A percentile compares a stretch with the other conserved stretches of the same genome.
Conservation (phyloP, 1,140 invertebrate species). For the Aphis craccivora region DNA sequence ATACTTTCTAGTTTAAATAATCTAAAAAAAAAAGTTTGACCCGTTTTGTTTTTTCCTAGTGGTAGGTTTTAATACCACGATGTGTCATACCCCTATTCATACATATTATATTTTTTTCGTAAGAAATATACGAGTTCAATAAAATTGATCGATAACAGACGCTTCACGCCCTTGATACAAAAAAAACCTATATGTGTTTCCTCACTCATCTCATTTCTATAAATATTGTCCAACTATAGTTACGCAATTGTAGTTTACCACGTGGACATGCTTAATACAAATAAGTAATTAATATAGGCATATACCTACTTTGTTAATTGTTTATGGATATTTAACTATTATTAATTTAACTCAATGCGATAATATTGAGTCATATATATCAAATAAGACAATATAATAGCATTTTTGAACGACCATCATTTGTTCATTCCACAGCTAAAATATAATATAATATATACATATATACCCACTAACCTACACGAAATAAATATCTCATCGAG, state of each 20-base stretch:
- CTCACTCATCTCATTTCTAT: not conserved
- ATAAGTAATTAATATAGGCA: not conserved
- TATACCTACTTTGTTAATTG: too few species aligned
- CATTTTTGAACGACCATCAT: not conserved
- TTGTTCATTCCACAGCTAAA: not conserved
- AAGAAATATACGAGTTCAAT: not conserved
- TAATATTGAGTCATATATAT: not conserved
- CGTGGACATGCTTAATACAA: not conserved
- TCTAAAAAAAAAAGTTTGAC: not conserved
- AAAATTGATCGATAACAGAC: not conserved
- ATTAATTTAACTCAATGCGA: not conserved
- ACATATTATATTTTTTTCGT: not conserved
- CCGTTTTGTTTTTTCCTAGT: not conserved
- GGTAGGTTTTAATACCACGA: not conserved
- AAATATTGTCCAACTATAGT: not conserved
- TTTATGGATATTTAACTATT: too few species aligned
- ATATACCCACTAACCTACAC: not conserved
- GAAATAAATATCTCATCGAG: not conserved
- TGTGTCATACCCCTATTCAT: not conserved
- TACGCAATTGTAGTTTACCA: not conserved
- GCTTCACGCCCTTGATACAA: not conserved
- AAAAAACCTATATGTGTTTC: not conserved
- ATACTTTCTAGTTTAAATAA: not conserved
- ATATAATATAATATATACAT: not conserved
- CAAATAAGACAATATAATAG: not conserved